phyloP scores from a whole-genome alignment of 1,140 invertebrate species.

The Euwallacea similis region DNA sequence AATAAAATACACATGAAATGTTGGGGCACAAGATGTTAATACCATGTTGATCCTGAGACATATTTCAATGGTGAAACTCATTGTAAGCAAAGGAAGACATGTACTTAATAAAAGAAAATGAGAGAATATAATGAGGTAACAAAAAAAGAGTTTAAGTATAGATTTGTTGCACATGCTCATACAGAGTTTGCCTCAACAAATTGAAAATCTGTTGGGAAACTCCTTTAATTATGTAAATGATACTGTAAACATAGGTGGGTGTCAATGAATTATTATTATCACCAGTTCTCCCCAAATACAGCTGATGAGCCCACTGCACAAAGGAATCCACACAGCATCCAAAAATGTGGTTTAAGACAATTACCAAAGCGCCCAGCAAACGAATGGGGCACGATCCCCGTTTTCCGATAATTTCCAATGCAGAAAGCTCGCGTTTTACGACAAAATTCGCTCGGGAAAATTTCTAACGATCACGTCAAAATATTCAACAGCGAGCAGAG shows the following conservation, averaged over 20 bases:
- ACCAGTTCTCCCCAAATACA: slow-evolving; percentile 18
- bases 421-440: not conserved
- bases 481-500: slow-evolving; percentile 16
- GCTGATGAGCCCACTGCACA: not conserved
- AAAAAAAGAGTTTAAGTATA: not conserved
- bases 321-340: not conserved
- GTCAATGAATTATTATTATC: slow-evolving; percentile 35
- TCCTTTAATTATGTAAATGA: slow-evolving; percentile 9
- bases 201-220: not conserved
- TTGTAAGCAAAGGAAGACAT: no score
- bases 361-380: no score
- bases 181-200: not conserved
- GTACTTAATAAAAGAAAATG: no score
- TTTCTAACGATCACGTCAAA: slow-evolving; percentile 39
- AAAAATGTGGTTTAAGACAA: no score
- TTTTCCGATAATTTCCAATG: not conserved
- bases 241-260: slow-evolving; percentile 13
- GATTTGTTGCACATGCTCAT: not conserved
- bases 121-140: no score
- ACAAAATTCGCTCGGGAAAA: slow-evolving; percentile 10
- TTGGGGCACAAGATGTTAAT: no score
- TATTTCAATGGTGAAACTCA: no score
- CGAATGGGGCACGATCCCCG: not conserved
- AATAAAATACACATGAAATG: no score
- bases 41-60: no score